Evolutionary conservation across 2,888 invertebrate species (phyloP), one percentile per base, ranked within the genome.

Genomic region (Cyrtodaria siliqua): DNA sequence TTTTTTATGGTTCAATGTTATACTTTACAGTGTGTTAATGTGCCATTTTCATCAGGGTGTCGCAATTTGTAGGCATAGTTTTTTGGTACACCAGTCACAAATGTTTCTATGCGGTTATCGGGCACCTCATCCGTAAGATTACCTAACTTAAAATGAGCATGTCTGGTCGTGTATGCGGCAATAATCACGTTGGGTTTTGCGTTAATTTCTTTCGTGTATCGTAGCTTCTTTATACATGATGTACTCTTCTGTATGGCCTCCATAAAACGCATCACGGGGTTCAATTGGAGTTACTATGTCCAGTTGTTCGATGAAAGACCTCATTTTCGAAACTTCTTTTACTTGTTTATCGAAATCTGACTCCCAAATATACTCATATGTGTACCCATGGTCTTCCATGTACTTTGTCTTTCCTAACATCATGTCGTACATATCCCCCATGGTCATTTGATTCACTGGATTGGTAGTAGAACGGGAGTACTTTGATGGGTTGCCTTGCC

Each of bases 241-340:
- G 69, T 85, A 68, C 3, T 83, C 84, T 55, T 86, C 84, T 0
- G 85, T 86, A 23, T 89, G 26, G 1, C 90, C 91, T 14, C 89
- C 88, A 75, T 62, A 87, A 57, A 90, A 88, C 9, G 86, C 85
- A 60, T 88, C 86, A 44, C 86, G 60, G 9, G 87, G 86, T 38
- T 86, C 60, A 9, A 89, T 24, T n/a, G 80, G 78, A 9, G 66
- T 72, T 23, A 52, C 42, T 8, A 85, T 27, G 9, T 85, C 64
- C 14, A 42, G n/a, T 20, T n/a, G n/a, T n/a, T n/a, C n/a, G n/a
- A n/a, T n/a, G n/a, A n/a, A n/a, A n/a, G n/a, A n/a, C n/a, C n/a
- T n/a, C n/a, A n/a, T n/a, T n/a, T n/a, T n/a, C n/a, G n/a, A n/a
- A n/a, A n/a, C n/a, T 24, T 86, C 81, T 8, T 84, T 27, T 55